Evolutionary conservation across 2,888 invertebrate species (phyloP), one percentile per base, ranked within the genome.

Genomic region (Malacosoma neustria): DNA sequence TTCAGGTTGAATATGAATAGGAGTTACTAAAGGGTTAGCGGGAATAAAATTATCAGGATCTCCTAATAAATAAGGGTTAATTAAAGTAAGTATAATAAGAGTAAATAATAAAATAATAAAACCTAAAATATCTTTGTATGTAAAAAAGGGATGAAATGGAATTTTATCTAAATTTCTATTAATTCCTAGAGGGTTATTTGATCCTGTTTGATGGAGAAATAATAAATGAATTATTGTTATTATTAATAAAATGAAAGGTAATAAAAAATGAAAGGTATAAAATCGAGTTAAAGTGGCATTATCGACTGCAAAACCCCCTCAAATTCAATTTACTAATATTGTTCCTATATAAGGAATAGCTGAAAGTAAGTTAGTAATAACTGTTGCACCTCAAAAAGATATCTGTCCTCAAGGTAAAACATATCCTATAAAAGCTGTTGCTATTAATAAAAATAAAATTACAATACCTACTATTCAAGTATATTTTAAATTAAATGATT

Each of bases 401-500:
- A 93, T 93, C 90, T 93, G 92, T 4, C 92, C 92, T 74, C 93
- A 93, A 1, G 92, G 92, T 57, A 93, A 46, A 0, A 93, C 91
- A 82, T 94, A 94, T 0, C 93, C 93, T 86, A 93, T 77, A 69
- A 94, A 94, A 13, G 92, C 92, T 34, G 92, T 90, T 59, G 74
- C 89, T 89, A 93, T 93, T 45, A 88, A 70, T 66, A 90, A 36
- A 54, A 93, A 88, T 72, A 92, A 67, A 64, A 93, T 87, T 41
- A 90, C 74, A 35, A 90, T 76, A 36, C 93, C 93, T 1, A 88
- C 52, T 55, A 86, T 62, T 91, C 93, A 93, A 0, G 90, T 89
- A 46, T 82, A 67, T 43, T 72, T 77, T 58, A 81, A 77, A 54
- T 81, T 70, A 61, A 73, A 87, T 1, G 86, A 87, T 52, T 79